Base-by-base conservation (phyloP, 2,888 invertebrate genomes). In the Lomographa bimaculata region DNA sequence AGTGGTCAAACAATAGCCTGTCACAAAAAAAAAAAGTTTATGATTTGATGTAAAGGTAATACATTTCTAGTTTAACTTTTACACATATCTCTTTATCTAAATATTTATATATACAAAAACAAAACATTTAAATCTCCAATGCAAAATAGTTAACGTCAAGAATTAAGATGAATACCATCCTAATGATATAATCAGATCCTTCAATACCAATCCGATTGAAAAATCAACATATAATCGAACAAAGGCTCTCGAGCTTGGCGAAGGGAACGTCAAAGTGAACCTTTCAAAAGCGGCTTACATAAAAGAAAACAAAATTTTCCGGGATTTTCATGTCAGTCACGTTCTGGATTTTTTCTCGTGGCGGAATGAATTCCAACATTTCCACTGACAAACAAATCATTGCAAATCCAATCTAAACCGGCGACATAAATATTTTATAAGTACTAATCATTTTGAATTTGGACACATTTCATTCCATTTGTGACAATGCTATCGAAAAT, bases 261-360 rank as follows among this genome's bases (percentile, higher is more conserved):
- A 64, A 62, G 52, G 50, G 59, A 58, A 69, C 60, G 63, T 63
- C 69, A 71, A 74, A 70, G 64, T 47, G 54, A 57, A 54, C 37
- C 46, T 64, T 66, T 69, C 57, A 64, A 69, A 71, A 64, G 62
- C 57, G 56, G 67, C 64, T 70, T 70, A 68, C 60, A 66, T 60
- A 72, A 72, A 70, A 27, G 67, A 69, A 76, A 75, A 72, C 71
- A 76, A 71, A 71, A 72, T 71, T 72, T 73, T 55, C 63, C 60
- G 57, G 69, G 50, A 71, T 75, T 80, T 79, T 71, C 66, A 77
- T 80, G 80, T 76, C 75, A 75, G 78, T 80, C 81, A 80, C 79
- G 79, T 76, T 57, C 57, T 39, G 62, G 60, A 64, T 70, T 77
- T 78, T 71, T 72, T 69, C 10, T 5, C 41, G 46, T 41, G 44